Conservation (phyloP, 2,113 vertebrate genomes). For the Heloderma charlesbogerti region DNA sequence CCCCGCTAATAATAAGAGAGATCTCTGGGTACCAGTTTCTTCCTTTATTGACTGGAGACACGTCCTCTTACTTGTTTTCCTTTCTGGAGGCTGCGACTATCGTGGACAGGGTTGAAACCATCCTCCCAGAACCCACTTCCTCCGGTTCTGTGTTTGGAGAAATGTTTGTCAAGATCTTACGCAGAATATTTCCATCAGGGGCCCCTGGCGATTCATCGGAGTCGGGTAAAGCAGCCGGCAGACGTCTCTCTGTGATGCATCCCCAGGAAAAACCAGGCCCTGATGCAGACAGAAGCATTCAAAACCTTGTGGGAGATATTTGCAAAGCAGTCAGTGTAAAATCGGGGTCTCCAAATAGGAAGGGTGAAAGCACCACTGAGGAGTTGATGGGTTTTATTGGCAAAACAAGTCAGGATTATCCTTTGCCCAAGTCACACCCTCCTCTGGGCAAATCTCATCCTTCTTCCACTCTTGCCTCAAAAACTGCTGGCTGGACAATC, state of each 20-base stretch:
- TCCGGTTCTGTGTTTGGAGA: neutral
- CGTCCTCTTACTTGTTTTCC: slow-evolving; percentile 10
- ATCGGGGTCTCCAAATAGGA: neutral
- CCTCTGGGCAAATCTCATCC: neutral
- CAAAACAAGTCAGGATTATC: neutral
- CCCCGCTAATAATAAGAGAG: neutral
- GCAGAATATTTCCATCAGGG: slow-evolving; percentile 9
- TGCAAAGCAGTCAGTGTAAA: neutral
- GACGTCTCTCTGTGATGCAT: neutral
- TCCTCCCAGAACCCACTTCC: neutral
- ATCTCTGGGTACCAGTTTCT: slow-evolving; percentile 4
- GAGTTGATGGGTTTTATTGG: neutral
- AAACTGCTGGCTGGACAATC: neutral
- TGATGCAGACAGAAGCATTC: neutral
- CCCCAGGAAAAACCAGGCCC: neutral
- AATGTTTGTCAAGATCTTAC: slow-evolving; percentile 20
- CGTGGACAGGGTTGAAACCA: slow-evolving; percentile 19
- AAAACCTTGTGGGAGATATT: slow-evolving; percentile 3
- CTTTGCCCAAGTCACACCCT: neutral
- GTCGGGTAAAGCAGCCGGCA: neutral
- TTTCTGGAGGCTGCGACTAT: slow-evolving; percentile 21
- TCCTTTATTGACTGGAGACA: slow-evolving; percentile 25
- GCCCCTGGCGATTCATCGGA: neutral
- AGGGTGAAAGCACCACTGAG: neutral
- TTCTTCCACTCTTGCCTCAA: neutral